phyloP scores from a whole-genome alignment of 1,140 invertebrate species.

The Leptinotarsa undecemlineata region DNA sequence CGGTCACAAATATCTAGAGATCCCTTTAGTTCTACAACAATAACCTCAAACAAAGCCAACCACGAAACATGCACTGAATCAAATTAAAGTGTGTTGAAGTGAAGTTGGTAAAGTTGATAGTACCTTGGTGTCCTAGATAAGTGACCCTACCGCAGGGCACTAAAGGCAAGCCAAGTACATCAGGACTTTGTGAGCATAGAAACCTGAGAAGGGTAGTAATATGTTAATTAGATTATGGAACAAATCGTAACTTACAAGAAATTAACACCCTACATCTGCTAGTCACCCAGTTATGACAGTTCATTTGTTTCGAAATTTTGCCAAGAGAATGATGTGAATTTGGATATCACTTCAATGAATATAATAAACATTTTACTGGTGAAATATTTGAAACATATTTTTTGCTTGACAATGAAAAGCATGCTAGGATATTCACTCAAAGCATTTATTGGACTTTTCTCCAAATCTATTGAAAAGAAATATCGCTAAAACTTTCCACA shows the following conservation, averaged over 20 bases:
- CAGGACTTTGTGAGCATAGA: conserved; percentile 56
- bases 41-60: background rate
- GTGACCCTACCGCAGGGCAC: conserved; percentile 55
- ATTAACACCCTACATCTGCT: background rate
- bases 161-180: conserved; percentile 55
- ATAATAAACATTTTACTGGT: no score
- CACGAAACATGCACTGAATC: conserved; percentile 18
- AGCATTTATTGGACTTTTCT: no score
- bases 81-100: conserved; percentile 22
- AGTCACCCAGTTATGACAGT: conserved; percentile 21
- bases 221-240: conserved; percentile 25
- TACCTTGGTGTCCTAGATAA: conserved; percentile 54
- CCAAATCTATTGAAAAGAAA: no score
- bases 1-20: no score
- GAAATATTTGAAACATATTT: no score
- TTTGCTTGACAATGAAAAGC: no score
- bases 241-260: conserved; percentile 1
- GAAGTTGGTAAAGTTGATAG: conserved; percentile 21
- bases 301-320: background rate
- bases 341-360: no score
- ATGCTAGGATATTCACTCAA: no score
- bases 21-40: no score
- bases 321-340: background rate
- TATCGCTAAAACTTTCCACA: no score
- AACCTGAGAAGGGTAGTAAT: conserved; percentile 49